Evolutionary conservation across 1,140 invertebrate genomes (phyloP).

Genomic region (Varroa destructor): DNA sequence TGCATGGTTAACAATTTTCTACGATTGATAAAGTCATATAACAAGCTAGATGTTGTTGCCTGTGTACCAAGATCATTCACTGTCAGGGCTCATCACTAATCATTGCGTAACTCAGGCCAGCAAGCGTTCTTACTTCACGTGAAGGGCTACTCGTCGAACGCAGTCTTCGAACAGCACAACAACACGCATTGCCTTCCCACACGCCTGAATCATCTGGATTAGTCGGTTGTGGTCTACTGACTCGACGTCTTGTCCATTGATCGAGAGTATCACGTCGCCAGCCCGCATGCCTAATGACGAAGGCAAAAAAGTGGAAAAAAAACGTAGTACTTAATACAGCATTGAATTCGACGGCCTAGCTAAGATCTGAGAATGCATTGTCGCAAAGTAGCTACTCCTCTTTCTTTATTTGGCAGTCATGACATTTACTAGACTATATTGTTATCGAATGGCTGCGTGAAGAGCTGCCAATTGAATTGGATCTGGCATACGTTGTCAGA

Average conservation of each 20-base stretch:
- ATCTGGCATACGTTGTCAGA: no score
- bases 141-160: conserved; percentile 76
- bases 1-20: no score
- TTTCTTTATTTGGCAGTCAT: not conserved
- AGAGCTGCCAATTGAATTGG: no score
- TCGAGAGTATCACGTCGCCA: conserved; percentile 79
- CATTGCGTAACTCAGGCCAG: no score
- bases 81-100: no score
- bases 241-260: conserved; percentile 76
- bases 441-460: no score
- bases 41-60: no score
- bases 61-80: no score
- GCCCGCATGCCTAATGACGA: conserved; percentile 30
- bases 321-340: conserved; percentile 6
- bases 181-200: conserved; percentile 77
- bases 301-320: conserved; percentile 19
- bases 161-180: conserved; percentile 89
- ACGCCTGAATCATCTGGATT: conserved; percentile 75
- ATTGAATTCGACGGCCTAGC: conserved; percentile 1
- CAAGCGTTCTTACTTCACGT: conserved; percentile 56
- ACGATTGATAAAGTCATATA: no score
- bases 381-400: not conserved
- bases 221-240: conserved; percentile 74
- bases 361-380: not conserved
- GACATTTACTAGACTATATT: not conserved